Percentiles rank a stretch among this genome's conserved stretches.
Conservation (phyloP, 2,888 invertebrate species). For the Crepidodera aurea region DNA sequence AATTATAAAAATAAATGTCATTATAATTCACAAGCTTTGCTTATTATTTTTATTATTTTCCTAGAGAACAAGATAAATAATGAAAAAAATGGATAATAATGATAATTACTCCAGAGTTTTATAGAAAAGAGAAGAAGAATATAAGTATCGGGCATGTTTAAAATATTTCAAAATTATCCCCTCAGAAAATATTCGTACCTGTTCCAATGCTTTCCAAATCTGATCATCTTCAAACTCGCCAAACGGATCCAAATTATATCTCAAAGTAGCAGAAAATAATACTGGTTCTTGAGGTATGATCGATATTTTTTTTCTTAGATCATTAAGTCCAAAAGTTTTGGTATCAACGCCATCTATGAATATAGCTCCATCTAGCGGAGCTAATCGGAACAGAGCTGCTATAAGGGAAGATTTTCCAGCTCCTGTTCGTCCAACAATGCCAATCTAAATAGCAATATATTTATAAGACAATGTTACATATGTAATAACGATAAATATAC, state of each 20-base stretch:
- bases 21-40: too few relatives aligned
- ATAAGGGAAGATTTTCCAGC: conserved; percentile 88
- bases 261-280: conserved; percentile 82
- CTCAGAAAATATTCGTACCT: too few relatives aligned
- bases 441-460: conserved; percentile 65
- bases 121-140: too few relatives aligned
- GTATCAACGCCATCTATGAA: conserved; percentile 79
- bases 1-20: too few relatives aligned
- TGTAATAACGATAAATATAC: conserved; percentile 58
- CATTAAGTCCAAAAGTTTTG: conserved; percentile 75
- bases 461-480: too few relatives aligned
- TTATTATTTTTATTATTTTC: too few relatives aligned
- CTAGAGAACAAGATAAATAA: too few relatives aligned
- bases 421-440: conserved; percentile 87
- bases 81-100: too few relatives aligned
- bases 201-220: conserved; percentile 80
- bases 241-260: conserved; percentile 88
- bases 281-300: conserved; percentile 95
- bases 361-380: conserved; percentile 79
- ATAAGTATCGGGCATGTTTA: too few relatives aligned
- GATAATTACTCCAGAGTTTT: too few relatives aligned
- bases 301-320: conserved; percentile 81
- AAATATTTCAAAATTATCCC: too few relatives aligned
- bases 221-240: conserved; percentile 74
- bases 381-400: conserved; percentile 83